phyloP scores from a whole-genome alignment of 2,113 vertebrate species.

The Cyanocitta stelleri region DNA sequence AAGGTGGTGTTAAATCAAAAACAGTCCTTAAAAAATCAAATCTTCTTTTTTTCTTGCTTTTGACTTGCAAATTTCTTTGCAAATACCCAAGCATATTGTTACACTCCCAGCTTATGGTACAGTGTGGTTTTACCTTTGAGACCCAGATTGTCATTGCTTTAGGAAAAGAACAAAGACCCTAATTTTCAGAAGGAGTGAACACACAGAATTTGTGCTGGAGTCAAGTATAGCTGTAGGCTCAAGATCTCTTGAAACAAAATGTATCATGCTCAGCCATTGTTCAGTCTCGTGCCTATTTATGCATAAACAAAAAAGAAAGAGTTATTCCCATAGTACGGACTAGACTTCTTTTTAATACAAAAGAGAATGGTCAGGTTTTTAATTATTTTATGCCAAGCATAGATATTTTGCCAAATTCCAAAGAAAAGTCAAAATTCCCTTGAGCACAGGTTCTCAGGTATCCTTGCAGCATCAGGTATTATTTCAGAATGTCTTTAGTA shows the following conservation, averaged over 20 bases:
- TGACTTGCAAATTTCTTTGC: neutral
- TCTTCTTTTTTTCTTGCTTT: neutral
- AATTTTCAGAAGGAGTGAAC: neutral
- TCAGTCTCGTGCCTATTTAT: neutral
- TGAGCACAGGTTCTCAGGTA: neutral
- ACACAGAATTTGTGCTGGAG: conserved; percentile 11
- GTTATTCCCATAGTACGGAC: neutral
- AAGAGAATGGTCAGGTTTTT: neutral
- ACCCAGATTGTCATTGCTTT: neutral
- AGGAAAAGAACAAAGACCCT: conserved; percentile 10
- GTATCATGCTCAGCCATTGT: neutral
- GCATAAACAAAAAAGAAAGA: neutral
- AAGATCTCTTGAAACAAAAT: neutral
- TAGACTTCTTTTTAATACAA: neutral
- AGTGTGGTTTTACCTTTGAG: conserved; percentile 1
- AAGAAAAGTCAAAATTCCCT: neutral
- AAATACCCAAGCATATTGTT: neutral
- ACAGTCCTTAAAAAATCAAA: neutral
- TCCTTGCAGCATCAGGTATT: neutral
- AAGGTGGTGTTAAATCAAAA: neutral
- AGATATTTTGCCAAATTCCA: neutral
- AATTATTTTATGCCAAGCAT: neutral
- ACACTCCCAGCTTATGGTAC: neutral
- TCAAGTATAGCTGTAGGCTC: conserved; percentile 19
- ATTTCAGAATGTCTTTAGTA: neutral